phyloP scores from a whole-genome alignment of 2,113 vertebrate genomes.

The Megaceryle torquata region DNA sequence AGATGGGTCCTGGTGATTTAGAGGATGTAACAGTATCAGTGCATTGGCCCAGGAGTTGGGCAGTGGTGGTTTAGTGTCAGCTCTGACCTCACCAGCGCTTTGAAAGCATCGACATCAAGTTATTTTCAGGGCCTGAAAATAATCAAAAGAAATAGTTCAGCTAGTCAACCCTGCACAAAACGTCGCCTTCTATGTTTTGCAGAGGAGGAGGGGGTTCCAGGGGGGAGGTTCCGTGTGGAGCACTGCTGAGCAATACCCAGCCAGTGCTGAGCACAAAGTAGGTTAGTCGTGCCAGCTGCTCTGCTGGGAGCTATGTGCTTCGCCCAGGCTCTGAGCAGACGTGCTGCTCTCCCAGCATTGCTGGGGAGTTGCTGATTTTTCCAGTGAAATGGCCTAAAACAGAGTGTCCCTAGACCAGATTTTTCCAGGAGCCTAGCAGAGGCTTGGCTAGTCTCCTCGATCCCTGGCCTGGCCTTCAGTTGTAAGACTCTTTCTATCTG shows the following conservation, averaged over 20 bases:
- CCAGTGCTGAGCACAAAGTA: neutral
- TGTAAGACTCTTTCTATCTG: neutral
- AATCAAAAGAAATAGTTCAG: neutral
- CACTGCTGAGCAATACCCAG: neutral
- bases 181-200: fast-evolving
- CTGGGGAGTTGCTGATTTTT: neutral
- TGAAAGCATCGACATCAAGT: neutral
- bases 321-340: neutral
- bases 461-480: neutral
- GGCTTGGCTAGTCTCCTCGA: neutral
- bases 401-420: neutral
- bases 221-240: neutral
- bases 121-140: neutral
- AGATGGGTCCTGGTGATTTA: neutral
- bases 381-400: neutral
- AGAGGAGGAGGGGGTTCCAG: neutral
- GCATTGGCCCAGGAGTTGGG: neutral
- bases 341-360: neutral
- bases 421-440: neutral
- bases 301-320: neutral
- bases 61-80: neutral
- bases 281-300: neutral
- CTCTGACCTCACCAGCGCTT: neutral
- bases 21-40: neutral
- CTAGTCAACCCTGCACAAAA: neutral